These are phyloP conservation scores for Ceratina calcarata DNA, from an alignment of 1,140 invertebrate genomes.

Conservation along the genomic window DNA sequence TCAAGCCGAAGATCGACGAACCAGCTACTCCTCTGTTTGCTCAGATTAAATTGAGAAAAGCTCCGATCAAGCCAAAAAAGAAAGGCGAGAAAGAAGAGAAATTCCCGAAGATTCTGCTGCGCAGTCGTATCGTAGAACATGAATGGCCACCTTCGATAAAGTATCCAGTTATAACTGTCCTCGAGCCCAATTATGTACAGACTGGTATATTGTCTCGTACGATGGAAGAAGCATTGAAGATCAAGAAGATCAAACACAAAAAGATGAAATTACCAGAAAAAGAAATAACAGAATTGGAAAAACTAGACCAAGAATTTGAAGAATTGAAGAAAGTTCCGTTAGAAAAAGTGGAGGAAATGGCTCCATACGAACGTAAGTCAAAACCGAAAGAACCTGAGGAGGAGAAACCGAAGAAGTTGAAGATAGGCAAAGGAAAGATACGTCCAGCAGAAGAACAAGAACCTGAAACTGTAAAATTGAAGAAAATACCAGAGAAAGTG, in stretches of 20 bases:
- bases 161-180: slow-evolving; percentile 77
- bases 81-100: slow-evolving; percentile 73
- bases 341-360: slow-evolving; percentile 73
- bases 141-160: slow-evolving; percentile 82
- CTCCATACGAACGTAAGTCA: slow-evolving; percentile 70
- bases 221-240: slow-evolving; percentile 83
- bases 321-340: slow-evolving; percentile 82
- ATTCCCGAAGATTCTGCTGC: slow-evolving; percentile 84
- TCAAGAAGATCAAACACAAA: slow-evolving; percentile 81
- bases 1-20: slow-evolving; percentile 75
- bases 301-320: slow-evolving; percentile 81
- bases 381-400: slow-evolving; percentile 72
- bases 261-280: slow-evolving; percentile 77
- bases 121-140: slow-evolving; percentile 82
- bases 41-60: slow-evolving; percentile 84
- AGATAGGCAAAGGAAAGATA: slow-evolving; percentile 77
- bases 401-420: slow-evolving; percentile 67
- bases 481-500: slow-evolving; percentile 50
- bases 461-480: slow-evolving; percentile 65
- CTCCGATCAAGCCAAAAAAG: slow-evolving; percentile 78
- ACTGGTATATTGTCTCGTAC: slow-evolving; percentile 85
- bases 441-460: slow-evolving; percentile 73
- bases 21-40: slow-evolving; percentile 81
- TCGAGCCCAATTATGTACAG: slow-evolving; percentile 82
- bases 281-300: slow-evolving; percentile 78